Conservation (phyloP, 2,113 vertebrate genomes). For the Hemiscyllium ocellatum region DNA sequence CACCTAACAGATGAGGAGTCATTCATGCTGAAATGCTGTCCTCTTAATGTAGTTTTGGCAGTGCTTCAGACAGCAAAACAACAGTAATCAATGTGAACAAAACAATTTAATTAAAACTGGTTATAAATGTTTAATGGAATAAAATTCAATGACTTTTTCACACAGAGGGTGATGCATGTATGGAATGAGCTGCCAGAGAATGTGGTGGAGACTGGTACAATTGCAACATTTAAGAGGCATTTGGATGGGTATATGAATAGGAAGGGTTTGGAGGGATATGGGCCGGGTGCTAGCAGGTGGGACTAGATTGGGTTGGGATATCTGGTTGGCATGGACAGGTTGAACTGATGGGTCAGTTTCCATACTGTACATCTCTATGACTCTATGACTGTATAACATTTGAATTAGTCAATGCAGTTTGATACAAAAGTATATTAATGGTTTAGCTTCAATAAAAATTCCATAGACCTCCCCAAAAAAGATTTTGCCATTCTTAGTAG, state of each 20-base stretch:
- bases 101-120: neutral
- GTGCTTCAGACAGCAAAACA: neutral
- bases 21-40: conserved; percentile 1
- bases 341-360: too few species aligned
- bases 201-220: too few species aligned
- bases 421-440: neutral
- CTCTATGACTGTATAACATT: too few species aligned
- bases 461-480: neutral
- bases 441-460: neutral
- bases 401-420: neutral
- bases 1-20: conserved; percentile 7
- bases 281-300: too few species aligned
- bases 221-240: too few species aligned
- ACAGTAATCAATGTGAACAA: conserved; percentile 8
- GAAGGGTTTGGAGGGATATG: too few species aligned
- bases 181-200: too few species aligned
- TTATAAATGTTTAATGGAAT: neutral
- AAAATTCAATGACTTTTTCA: neutral
- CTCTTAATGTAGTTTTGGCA: neutral
- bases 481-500: neutral
- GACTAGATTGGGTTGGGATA: too few species aligned
- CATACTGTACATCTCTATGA: too few species aligned
- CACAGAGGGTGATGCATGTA: too few species aligned
- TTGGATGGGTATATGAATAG: too few species aligned
- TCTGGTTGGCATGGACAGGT: too few species aligned